Evolutionary conservation across 2,113 vertebrate genomes (phyloP).

Genomic region (Lipotes vexillifer): DNA sequence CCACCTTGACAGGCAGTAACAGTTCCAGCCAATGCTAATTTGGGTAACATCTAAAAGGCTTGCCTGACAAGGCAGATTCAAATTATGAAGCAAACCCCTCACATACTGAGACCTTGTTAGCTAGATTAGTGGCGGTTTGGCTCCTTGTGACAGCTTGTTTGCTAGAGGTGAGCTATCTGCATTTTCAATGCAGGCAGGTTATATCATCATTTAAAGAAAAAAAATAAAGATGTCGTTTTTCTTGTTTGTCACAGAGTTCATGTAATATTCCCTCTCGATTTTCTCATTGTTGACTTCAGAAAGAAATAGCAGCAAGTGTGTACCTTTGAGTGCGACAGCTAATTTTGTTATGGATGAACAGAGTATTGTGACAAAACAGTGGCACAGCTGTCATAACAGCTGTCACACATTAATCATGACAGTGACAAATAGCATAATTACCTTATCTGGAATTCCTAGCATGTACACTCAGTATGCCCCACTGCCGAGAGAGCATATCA

Average conservation of each 20-base stretch:
- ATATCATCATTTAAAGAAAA: conserved; percentile 76
- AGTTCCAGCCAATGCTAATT: conserved; percentile 77
- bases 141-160: conserved; percentile 81
- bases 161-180: conserved; percentile 77
- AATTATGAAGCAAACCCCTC: conserved; percentile 78
- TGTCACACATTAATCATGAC: conserved; percentile 89
- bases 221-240: conserved; percentile 80
- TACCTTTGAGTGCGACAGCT: conserved; percentile 79
- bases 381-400: conserved; percentile 88
- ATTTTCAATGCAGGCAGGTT: conserved; percentile 72
- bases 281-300: conserved; percentile 81
- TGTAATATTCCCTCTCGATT: conserved; percentile 80
- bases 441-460: conserved; percentile 84
- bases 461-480: conserved; percentile 79
- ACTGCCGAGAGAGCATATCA: conserved; percentile 76
- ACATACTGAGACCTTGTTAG: conserved; percentile 77
- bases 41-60: conserved; percentile 79
- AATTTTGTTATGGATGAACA: conserved; percentile 87
- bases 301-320: conserved; percentile 75
- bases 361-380: conserved; percentile 86
- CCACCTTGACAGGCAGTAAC: conserved; percentile 50
- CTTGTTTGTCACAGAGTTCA: conserved; percentile 80
- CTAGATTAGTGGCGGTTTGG: conserved; percentile 77
- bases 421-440: conserved; percentile 89
- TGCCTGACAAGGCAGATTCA: conserved; percentile 81